Evolutionary conservation across 2,797 vertebrate genomes (phyloP).

Genomic region (Kryptolebias ocellatus): DNA sequence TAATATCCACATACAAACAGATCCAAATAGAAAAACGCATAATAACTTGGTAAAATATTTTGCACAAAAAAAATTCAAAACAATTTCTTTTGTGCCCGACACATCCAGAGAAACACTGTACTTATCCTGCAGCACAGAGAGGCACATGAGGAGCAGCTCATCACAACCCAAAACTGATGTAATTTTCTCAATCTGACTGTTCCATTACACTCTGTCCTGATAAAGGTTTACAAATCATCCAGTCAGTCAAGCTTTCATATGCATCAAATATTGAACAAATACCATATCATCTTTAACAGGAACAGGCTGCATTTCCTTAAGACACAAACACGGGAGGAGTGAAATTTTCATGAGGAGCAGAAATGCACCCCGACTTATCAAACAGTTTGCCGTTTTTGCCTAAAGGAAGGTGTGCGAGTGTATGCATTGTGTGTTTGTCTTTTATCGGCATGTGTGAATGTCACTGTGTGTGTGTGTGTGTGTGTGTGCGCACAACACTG

Average conservation of each 20-base stretch:
- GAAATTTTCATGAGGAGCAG: conserved; percentile 74
- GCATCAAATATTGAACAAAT: conserved; percentile 63
- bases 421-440: conserved; percentile 53
- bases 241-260: conserved; percentile 43
- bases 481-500: conserved; percentile 57
- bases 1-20: background rate
- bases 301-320: conserved; percentile 65
- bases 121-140: background rate
- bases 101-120: conserved; percentile 4
- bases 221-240: conserved; percentile 62
- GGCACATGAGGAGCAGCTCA: background rate
- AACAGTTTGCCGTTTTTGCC: conserved; percentile 76
- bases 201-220: conserved; percentile 47
- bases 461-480: conserved; percentile 41
- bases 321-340: conserved; percentile 64
- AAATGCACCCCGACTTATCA: conserved; percentile 80
- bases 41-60: background rate
- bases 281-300: conserved; percentile 58
- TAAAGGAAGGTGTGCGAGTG: conserved; percentile 65
- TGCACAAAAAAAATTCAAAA: background rate
- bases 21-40: background rate
- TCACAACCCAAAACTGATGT: conserved; percentile 30
- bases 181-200: conserved; percentile 34
- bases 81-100: background rate
- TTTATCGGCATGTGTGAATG: conserved; percentile 69